phyloP scores from a whole-genome alignment of 2,113 vertebrate species.

The Bujurquina vittata region DNA sequence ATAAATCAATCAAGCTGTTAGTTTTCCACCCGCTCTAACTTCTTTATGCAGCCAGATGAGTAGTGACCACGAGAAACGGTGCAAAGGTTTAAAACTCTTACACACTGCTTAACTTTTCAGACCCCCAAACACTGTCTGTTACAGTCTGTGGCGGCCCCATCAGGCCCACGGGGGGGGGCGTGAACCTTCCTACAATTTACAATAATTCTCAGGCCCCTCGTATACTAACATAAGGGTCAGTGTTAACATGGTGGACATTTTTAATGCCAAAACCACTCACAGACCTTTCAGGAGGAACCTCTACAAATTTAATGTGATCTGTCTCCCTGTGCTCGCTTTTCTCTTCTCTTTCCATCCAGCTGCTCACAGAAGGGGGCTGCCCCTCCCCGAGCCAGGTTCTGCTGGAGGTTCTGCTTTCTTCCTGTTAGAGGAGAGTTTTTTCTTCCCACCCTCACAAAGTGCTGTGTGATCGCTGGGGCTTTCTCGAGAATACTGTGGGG shows the following conservation, averaged over 20 bases:
- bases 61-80: background rate
- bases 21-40: background rate
- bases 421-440: background rate
- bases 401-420: background rate
- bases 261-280: background rate
- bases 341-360: background rate
- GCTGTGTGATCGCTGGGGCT: background rate
- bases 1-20: background rate
- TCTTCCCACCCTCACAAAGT: background rate
- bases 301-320: background rate
- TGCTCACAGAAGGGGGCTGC: fast-evolving
- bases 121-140: background rate
- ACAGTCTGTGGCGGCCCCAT: background rate
- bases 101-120: background rate
- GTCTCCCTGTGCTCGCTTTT: background rate
- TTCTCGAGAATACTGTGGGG: background rate
- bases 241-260: background rate
- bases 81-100: background rate
- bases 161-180: background rate
- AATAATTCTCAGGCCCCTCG: background rate
- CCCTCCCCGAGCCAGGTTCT: background rate
- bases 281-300: background rate
- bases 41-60: background rate
- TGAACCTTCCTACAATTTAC: background rate
- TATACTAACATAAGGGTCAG: background rate